Base-by-base conservation (phyloP, 2,888 invertebrate genomes). In the Adelognathus sp. region DNA sequence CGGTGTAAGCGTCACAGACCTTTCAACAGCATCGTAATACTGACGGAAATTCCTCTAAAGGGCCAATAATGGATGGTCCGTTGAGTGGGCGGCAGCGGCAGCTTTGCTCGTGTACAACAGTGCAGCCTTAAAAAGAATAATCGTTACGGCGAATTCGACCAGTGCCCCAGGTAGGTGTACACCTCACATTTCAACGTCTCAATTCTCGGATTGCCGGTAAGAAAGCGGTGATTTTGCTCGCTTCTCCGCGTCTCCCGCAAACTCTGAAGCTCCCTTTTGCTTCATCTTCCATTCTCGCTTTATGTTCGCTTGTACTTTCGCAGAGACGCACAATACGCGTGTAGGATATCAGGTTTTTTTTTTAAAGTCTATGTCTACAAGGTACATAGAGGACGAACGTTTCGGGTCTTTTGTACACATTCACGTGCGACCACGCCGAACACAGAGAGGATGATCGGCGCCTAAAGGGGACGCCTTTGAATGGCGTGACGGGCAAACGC, bases 61-160 rank as follows among this genome's bases (percentile, higher is more conserved):
- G 63, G 41, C 63, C 56, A 39, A 73, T 78, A 69, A 78, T 69
- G 46, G 64, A 69, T 64, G 69, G 66, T 52, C 31, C 46, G 24
- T 7, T 33, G 36, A 44, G 27, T 11, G 2, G 50, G n/a, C n/a
- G 18, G 21, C n/a, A 18, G 16, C 29, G 50, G 14, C 24, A 24
- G 50, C 14, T 50, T 50, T 46, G 33, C 33, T 24, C 36, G 24
- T 16, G n/a, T n/a, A n/a, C n/a, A 52, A 39, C 52, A 36, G 50
- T 46, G 50, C 11, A 50, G 16, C 56, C 44, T 46, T n/a, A 16
- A 18, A 36, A 60, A 56, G 61, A 50, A 76, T 46, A 33, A 73
- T 56, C 67, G 72, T 56, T 73, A 69, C 69, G 24, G 39, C 24
- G 64, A 70, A 73, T 39, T 50, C 24, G 50, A 46, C 52, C 64